A percentile compares a stretch with the other conserved stretches of the same genome.
Evolutionary conservation across 2,113 vertebrate species (phyloP).

Genomic region (Nesoenas mayeri): DNA sequence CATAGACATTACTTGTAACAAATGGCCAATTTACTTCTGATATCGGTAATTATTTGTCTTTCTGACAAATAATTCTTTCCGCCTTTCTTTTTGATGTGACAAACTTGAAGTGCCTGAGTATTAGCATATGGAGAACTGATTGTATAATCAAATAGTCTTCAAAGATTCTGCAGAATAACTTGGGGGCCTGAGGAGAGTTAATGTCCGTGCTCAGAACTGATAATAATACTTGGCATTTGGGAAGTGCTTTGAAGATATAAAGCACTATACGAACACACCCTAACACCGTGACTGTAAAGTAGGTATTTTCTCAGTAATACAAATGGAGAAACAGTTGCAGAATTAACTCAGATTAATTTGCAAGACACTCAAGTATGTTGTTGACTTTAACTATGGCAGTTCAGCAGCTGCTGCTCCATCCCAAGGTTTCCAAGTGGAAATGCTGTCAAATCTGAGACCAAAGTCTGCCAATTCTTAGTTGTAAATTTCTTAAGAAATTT

Average conservation of each 20-base stretch:
- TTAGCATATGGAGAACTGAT: conserved; percentile 55
- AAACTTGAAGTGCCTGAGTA: conserved; percentile 28
- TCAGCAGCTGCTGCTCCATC: not conserved
- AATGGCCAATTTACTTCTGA: conserved; percentile 41
- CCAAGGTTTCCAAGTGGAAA: not conserved
- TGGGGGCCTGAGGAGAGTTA: conserved; percentile 41
- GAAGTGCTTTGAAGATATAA: not conserved
- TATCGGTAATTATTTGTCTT: conserved; percentile 32
- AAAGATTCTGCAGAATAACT: conserved; percentile 47
- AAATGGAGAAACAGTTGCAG: not conserved
- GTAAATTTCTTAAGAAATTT: not conserved
- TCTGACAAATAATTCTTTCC: conserved; percentile 20
- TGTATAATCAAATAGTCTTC: conserved; percentile 68
- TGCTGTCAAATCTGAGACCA: not conserved
- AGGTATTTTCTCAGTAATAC: not conserved
- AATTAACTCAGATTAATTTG: not conserved
- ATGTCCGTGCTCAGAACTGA: not conserved
- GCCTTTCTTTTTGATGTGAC: conserved; percentile 62
- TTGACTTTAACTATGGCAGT: not conserved
- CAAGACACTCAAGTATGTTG: not conserved
- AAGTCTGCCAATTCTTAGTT: not conserved
- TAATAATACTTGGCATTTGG: not conserved
- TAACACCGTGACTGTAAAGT: not conserved
- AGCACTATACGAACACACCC: not conserved
- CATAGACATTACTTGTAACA: not conserved